Evolutionary conservation across 1,140 invertebrate genomes (phyloP).

Genomic region (Steinernema feltiae): DNA sequence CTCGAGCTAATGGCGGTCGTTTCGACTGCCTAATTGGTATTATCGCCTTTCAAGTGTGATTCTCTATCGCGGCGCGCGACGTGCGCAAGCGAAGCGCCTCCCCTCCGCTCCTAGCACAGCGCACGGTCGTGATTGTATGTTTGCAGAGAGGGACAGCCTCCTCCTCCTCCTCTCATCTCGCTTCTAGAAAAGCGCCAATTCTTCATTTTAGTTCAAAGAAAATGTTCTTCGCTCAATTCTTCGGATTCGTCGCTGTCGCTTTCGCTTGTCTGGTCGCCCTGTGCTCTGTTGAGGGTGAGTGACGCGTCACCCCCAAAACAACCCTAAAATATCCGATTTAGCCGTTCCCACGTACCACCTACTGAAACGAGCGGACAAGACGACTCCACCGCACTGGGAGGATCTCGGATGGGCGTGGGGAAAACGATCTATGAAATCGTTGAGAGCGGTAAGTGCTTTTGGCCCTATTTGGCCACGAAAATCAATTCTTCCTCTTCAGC

Average conservation of each 20-base stretch:
- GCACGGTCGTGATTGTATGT: conserved; percentile 5
- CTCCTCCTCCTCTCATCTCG: background rate
- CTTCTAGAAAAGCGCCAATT: background rate
- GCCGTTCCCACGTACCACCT: background rate
- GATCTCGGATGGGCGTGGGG: conserved; percentile 38
- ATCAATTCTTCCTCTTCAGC: conserved; percentile 15
- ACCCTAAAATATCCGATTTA: background rate
- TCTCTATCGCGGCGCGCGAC: too few relatives aligned
- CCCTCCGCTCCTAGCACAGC: background rate
- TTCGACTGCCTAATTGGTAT: background rate
- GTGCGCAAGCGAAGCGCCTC: background rate
- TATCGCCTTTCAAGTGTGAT: background rate
- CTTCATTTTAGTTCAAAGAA: background rate
- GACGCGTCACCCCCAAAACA: background rate
- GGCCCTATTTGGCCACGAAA: conserved; percentile 20
- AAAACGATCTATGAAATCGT: too few relatives aligned
- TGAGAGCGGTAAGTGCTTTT: conserved; percentile 16
- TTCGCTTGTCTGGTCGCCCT: background rate
- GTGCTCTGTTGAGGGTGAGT: background rate
- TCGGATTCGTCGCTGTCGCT: background rate
- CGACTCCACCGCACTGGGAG: conserved; percentile 29
- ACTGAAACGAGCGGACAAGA: background rate
- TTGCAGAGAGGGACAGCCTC: background rate
- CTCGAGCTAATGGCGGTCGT: background rate
- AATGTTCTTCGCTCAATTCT: background rate